These are phyloP conservation scores for Drosophila teissieri DNA, from an alignment of 1,140 invertebrate genomes.

Conservation along the genomic window DNA sequence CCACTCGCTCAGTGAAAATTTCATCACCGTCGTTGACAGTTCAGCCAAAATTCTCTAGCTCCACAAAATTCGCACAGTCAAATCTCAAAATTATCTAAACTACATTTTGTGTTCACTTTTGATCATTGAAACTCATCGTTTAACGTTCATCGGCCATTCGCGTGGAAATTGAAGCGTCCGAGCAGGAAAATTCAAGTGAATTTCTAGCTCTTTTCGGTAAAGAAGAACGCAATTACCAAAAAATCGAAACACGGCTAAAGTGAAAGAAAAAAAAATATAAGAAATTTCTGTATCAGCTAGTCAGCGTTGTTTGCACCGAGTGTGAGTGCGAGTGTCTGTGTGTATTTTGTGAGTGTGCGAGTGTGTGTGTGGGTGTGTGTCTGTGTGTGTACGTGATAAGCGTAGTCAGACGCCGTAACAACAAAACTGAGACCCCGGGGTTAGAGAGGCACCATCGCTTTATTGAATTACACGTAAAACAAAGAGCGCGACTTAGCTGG, in stretches of 20 bases:
- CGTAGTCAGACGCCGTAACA: conserved; percentile 71
- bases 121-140: conserved; percentile 18
- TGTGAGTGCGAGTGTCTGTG: conserved; percentile 35
- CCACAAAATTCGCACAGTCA: conserved; percentile 45
- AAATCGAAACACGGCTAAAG: conserved; percentile 74
- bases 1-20: conserved; percentile 79
- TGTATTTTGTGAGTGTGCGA: conserved; percentile 19
- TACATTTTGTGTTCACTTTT: conserved; percentile 41
- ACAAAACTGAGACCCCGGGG: conserved; percentile 56
- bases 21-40: conserved; percentile 82
- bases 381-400: conserved; percentile 69
- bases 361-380: conserved; percentile 23
- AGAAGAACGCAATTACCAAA: conserved; percentile 43
- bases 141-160: conserved; percentile 4
- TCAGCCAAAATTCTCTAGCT: conserved; percentile 62
- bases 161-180: background rate
- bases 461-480: conserved; percentile 78
- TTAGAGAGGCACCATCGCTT: conserved; percentile 39
- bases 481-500: conserved; percentile 61
- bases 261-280: conserved; percentile 39
- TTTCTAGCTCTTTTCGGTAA: conserved; percentile 21
- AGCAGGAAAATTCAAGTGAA: conserved; percentile 21
- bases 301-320: conserved; percentile 36
- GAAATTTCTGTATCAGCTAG: conserved; percentile 81
- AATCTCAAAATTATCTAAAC: conserved; percentile 50